phyloP scores from a whole-genome alignment of 1,140 invertebrate species.

The Brachionus manjavacas region DNA sequence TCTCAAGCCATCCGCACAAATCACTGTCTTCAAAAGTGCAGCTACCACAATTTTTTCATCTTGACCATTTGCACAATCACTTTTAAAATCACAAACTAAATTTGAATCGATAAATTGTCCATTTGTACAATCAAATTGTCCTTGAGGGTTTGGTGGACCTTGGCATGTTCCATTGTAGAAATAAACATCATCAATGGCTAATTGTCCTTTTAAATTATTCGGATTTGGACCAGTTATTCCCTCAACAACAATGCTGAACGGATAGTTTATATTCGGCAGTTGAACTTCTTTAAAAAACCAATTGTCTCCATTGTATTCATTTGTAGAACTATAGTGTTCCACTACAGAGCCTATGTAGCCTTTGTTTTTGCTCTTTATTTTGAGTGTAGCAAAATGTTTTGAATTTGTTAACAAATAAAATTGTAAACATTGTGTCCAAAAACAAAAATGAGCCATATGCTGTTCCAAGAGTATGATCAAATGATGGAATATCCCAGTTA shows the following conservation, averaged over 20 bases:
- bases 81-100: slow-evolving; percentile 51
- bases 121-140: slow-evolving; percentile 46
- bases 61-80: slow-evolving; percentile 49
- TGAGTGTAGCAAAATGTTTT: background rate
- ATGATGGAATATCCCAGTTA: slow-evolving; percentile 45
- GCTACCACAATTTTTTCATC: slow-evolving; percentile 53
- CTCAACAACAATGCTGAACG: slow-evolving; percentile 12
- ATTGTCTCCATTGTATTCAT: background rate
- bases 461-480: slow-evolving; percentile 42
- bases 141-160: slow-evolving; percentile 24
- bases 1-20: slow-evolving; percentile 51
- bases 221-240: slow-evolving; percentile 44
- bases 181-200: slow-evolving; percentile 49
- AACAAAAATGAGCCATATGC: background rate
- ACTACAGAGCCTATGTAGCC: background rate
- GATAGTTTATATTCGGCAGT: background rate
- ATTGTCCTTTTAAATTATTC: slow-evolving; percentile 45
- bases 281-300: background rate
- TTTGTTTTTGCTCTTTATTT: background rate
- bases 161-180: slow-evolving; percentile 45
- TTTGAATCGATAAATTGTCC: slow-evolving; percentile 40
- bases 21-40: slow-evolving; percentile 50
- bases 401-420: slow-evolving; percentile 18
- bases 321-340: background rate
- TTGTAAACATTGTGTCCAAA: slow-evolving; percentile 39